Base-by-base conservation (phyloP, 2,888 invertebrate genomes). In the Steromphala cineraria region DNA sequence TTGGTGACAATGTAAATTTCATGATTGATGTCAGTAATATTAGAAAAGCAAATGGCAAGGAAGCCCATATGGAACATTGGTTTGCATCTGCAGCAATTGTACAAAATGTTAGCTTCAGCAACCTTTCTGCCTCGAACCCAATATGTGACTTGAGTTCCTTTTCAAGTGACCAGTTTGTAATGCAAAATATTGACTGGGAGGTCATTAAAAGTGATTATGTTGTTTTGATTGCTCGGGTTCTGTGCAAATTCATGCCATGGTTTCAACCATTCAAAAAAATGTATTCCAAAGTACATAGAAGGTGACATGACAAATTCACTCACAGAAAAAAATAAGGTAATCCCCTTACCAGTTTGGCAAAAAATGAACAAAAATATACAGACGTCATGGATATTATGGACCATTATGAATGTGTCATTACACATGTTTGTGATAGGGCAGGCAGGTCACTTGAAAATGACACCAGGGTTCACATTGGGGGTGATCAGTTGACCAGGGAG, bases 401-500 rank as follows among this genome's bases (percentile, higher is more conserved):
- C 21, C 15, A 15, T 36, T 74, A 74, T 74, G 74, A 74, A 19
- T 17, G 3, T 36, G 13, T 74, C 31, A 36, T n/a, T 17, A 53
- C 13, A 24, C 31, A 79, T 17, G 78, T 82, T 1, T 79, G 53
- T 36, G 46, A 31, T 71, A 53, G 67, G 40, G 74, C 74, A 17
- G 21, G 21, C n/a, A 24, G 5, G 13, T 13, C 67, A 21, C 67
- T 67, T 19, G 31, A 13, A 74, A 15, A n/a, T 13, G 31, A 76
- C 4, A 36, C 53, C 24, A 52, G 31, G 13, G 55, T 84, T 0
- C 84, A 84, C 40, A 81, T 83, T n/a, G 8, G 84, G 84, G 85
- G 84, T 10, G 86, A 85, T 75, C 86, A 85, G 36, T 62, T 85
- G 31, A 86, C 86, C 2, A 80, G 2, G 81, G 78, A n/a, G n/a